Conservation (phyloP, 2,113 vertebrate species). For the Petromus typicus region DNA sequence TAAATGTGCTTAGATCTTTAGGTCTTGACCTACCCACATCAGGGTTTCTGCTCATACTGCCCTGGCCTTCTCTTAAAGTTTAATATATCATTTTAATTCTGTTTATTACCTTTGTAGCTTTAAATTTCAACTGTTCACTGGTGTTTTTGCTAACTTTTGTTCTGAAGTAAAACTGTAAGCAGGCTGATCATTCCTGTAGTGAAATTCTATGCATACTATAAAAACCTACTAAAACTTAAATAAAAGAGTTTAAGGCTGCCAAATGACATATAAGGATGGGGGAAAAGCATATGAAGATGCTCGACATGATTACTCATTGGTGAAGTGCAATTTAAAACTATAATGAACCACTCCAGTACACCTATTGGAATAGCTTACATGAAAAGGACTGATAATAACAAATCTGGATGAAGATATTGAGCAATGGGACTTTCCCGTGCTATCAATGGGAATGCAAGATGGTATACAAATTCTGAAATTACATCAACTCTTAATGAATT, state of each 20-base stretch:
- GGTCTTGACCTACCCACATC: not conserved
- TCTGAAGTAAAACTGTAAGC: conserved; percentile 14
- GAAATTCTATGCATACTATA: not conserved
- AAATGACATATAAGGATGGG: not conserved
- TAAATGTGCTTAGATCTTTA: not conserved
- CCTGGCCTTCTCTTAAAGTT: not conserved
- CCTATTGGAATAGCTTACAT: not conserved
- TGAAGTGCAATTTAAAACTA: not conserved
- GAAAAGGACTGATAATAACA: not conserved
- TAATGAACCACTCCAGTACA: not conserved
- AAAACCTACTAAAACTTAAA: conserved; percentile 13
- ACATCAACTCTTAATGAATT: not conserved
- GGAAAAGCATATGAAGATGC: not conserved
- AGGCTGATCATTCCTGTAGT: not conserved
- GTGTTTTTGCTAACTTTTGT: not conserved
- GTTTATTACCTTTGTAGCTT: not conserved
- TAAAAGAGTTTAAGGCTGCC: not conserved
- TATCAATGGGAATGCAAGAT: not conserved
- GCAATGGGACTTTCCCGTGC: not conserved
- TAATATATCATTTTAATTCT: not conserved
- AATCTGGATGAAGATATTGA: not conserved
- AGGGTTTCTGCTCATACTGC: not conserved
- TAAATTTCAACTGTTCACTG: conserved; percentile 41
- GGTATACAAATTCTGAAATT: not conserved
- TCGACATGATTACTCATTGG: not conserved